Evolutionary conservation across 2,888 invertebrate species (phyloP).

Genomic region (Cephus rjabovi): DNA sequence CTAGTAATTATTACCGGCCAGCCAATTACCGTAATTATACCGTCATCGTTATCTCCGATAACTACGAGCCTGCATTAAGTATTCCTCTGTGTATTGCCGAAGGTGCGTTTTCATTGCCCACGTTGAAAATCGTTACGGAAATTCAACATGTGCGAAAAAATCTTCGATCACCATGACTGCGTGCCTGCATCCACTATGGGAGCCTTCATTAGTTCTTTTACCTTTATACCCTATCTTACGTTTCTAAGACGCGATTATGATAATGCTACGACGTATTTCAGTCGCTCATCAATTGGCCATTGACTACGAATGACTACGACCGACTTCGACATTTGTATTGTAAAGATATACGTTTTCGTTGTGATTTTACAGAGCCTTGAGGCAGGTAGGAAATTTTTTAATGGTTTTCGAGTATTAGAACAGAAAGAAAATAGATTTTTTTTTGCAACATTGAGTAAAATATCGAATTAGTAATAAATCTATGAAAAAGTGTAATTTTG

Average conservation of each 20-base stretch:
- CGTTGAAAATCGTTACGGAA: constrained; percentile 28
- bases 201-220: background rate
- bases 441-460: background rate
- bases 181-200: background rate
- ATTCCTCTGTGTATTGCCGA: constrained; percentile 19
- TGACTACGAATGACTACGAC: constrained; percentile 30
- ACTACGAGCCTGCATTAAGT: background rate
- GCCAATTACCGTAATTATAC: constrained; percentile 55
- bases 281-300: constrained; percentile 2
- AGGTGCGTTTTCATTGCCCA: constrained; percentile 21
- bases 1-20: constrained; percentile 40
- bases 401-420: background rate
- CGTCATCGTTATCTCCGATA: constrained; percentile 44
- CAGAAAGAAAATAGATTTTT: background rate
- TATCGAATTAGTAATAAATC: no score
- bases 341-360: background rate
- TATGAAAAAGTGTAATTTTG: no score
- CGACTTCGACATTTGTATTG: background rate
- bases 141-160: constrained; percentile 25
- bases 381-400: background rate
- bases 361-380: background rate
- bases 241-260: constrained; percentile 44
- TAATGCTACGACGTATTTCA: constrained; percentile 46
- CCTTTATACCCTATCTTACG: constrained; percentile 12
- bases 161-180: constrained; percentile 26